Conservation (phyloP, 2,113 vertebrate species). For the Girardinichthys multiradiatus region DNA sequence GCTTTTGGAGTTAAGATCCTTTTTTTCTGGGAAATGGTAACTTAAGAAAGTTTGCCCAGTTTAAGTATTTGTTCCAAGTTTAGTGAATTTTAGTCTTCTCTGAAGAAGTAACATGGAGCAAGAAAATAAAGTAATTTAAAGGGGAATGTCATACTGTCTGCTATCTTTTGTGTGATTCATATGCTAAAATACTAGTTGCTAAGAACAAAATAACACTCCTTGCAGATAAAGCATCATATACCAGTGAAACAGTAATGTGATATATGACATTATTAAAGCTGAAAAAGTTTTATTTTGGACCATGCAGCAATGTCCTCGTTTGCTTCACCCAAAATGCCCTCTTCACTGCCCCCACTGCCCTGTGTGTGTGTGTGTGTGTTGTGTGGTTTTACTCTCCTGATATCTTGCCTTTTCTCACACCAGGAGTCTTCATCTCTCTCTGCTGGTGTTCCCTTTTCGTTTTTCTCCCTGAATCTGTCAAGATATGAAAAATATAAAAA, state of each 20-base stretch:
- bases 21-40: too few species aligned
- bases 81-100: too few species aligned
- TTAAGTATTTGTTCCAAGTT: too few species aligned
- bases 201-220: constrained; percentile 3
- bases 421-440: constrained; percentile 27
- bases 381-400: constrained; percentile 14
- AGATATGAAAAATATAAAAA: constrained; percentile 21
- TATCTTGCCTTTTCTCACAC: constrained; percentile 26
- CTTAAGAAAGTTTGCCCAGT: too few species aligned
- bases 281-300: constrained; percentile 28
- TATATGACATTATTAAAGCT: constrained; percentile 23
- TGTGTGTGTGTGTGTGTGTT: not conserved
- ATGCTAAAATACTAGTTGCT: not conserved
- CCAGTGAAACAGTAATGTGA: constrained; percentile 11
- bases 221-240: constrained; percentile 10
- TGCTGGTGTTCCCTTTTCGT: constrained; percentile 5
- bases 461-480: constrained; percentile 10
- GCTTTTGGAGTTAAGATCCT: too few species aligned
- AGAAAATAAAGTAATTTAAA: too few species aligned
- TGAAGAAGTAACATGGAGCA: too few species aligned
- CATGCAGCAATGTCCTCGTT: constrained; percentile 12
- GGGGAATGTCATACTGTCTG: too few species aligned
- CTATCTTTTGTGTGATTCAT: too few species aligned
- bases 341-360: not conserved
- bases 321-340: not conserved